A percentile compares a stretch with the other conserved stretches of the same genome.
These are phyloP conservation scores for Eristalis arbustorum DNA, from an alignment of 2,888 invertebrate species.

Conservation along the genomic window DNA sequence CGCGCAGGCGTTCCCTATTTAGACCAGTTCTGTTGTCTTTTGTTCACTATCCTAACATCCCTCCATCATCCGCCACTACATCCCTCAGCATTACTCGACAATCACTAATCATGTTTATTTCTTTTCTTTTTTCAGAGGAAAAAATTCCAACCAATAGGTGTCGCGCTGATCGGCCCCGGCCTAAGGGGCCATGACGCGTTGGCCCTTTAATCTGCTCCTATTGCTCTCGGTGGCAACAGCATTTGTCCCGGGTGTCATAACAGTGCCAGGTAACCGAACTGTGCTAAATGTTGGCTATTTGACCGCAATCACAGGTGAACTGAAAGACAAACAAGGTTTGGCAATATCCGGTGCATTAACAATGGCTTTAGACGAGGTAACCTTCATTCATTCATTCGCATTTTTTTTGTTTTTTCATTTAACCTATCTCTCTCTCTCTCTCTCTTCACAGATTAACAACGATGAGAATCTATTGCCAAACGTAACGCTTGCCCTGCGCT, in stretches of 20 bases:
- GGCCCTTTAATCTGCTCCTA: conserved; percentile 83
- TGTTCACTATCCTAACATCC: too few species aligned
- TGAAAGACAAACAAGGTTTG: conserved; percentile 90
- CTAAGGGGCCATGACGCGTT: conserved; percentile 81
- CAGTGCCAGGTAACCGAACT: conserved; percentile 78
- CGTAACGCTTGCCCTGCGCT: conserved; percentile 86
- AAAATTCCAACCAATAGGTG: conserved; percentile 81
- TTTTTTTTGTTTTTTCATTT: not conserved
- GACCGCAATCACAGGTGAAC: conserved; percentile 89
- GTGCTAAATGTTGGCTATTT: conserved; percentile 91
- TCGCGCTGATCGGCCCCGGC: conserved; percentile 84
- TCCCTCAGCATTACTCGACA: not conserved
- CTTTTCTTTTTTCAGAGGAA: conserved; percentile 76
- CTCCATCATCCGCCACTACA: too few species aligned
- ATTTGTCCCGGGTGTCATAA: conserved; percentile 80
- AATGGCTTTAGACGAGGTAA: conserved; percentile 92
- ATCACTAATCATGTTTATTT: not conserved
- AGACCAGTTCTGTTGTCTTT: too few species aligned
- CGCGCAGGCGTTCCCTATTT: too few species aligned
- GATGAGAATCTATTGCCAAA: conserved; percentile 86
- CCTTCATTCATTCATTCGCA: not conserved
- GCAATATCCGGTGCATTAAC: conserved; percentile 94
- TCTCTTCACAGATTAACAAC: conserved; percentile 84
- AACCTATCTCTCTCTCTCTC: not conserved
- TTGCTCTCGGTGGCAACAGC: conserved; percentile 85